Base-by-base conservation (phyloP, 2,797 vertebrate genomes). In the Remorina albescens region DNA sequence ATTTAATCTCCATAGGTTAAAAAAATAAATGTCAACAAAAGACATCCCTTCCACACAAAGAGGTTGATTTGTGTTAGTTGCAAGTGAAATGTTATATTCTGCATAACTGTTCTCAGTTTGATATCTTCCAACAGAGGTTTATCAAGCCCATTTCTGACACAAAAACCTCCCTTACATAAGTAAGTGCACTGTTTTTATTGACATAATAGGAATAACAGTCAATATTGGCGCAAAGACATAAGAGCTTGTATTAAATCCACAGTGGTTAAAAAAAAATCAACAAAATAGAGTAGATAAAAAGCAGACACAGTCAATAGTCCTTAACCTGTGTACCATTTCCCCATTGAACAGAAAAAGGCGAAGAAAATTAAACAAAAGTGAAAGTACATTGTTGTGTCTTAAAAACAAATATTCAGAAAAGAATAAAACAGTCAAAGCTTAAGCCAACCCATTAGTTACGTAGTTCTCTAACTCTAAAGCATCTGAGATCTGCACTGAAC, bases 221-320 rank as follows among this genome's bases (percentile, higher is more conserved):
- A 1, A 71, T 71, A 41, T 39, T 72, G 49, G 64, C 21, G 32
- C 37, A 67, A 51, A 47, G 74, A 59, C 55, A 58, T 47, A 81
- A 23, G 8, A 4, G 3, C 0, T 11, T 70, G 71, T 44, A 49
- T 47, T 55, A 63, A 74, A 55, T 47, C 41, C 21, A 47, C 65
- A 69, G 41, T 58, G 63, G 51, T 67, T 19, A 54, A 81, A 78
- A 84, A 76, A 72, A n/a, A n/a, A 50, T 25, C 2, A 13, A 78
- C 18, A 9, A 59, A 26, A 8, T 18, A 68, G 36, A 73, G 11
- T 49, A 80, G 49, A 76, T 62, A 23, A 71, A 72, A 72, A 56
- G 44, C 58, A 36, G 13, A n/a, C 25, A 60, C 50, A 69, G 26
- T n/a, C 65, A 55, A 18, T 5, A 36, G 34, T 11, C 15, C 30